These are phyloP conservation scores for Proctacanthus coquilletti DNA, from an alignment of 1,140 invertebrate genomes.

Conservation along the genomic window DNA sequence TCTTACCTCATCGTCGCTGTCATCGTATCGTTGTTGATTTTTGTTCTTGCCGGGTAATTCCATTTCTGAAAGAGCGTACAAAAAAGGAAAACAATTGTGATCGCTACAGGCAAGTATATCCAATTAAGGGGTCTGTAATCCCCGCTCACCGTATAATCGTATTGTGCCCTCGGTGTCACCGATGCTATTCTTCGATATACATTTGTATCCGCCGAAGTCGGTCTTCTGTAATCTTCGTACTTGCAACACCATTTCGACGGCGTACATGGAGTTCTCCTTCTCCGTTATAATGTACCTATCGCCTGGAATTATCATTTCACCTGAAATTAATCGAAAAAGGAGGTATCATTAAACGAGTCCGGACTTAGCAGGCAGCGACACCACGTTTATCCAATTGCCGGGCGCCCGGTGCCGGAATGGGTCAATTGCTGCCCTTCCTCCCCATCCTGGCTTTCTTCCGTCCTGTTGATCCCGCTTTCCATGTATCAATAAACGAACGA, in stretches of 20 bases:
- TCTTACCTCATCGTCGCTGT: no score
- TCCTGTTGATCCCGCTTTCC: neutral
- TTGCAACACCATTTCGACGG: constrained; percentile 61
- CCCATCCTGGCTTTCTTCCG: neutral
- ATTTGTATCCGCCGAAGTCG: constrained; percentile 81
- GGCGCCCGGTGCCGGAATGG: neutral
- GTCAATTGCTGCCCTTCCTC: neutral
- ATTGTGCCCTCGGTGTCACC: constrained; percentile 78
- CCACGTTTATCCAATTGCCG: no score
- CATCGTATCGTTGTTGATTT: no score
- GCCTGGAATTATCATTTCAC: constrained; percentile 73
- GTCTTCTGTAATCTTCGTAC: constrained; percentile 56
- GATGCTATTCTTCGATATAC: constrained; percentile 82
- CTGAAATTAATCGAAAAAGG: constrained; percentile 32
- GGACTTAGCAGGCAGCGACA: no score
- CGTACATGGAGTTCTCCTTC: constrained; percentile 55
- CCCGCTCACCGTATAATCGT: constrained; percentile 74
- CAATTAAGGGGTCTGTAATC: no score
- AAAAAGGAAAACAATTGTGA: no score
- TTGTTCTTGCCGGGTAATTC: no score
- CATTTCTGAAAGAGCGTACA: no score
- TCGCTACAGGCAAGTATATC: no score
- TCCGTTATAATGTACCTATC: constrained; percentile 65
- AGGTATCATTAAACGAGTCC: no score
- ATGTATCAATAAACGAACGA: neutral